phyloP scores from a whole-genome alignment of 2,888 invertebrate species.

The Noctua comes region DNA sequence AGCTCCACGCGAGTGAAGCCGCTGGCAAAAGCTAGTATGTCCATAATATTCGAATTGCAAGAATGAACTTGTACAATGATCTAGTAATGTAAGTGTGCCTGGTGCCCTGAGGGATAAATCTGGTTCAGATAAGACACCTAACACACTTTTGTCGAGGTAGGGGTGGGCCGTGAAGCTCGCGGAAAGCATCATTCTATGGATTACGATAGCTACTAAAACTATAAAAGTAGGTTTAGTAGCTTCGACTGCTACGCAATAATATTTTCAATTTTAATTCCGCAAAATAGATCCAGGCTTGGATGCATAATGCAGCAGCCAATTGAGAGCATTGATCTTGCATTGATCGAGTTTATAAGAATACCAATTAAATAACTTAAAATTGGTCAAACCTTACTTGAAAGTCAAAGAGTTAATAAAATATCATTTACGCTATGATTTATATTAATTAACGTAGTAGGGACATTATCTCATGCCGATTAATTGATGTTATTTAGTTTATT shows the following conservation, averaged over 20 bases:
- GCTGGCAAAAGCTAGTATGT: no score
- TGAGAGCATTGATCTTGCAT: no score
- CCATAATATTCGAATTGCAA: not conserved
- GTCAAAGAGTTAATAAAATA: constrained; percentile 3
- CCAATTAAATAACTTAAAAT: no score
- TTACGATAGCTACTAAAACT: not conserved
- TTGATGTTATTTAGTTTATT: constrained; percentile 29
- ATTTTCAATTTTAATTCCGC: no score
- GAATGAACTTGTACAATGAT: not conserved
- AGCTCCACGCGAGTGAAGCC: not conserved
- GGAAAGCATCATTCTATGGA: not conserved
- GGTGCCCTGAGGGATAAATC: not conserved
- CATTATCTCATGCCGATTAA: constrained; percentile 36
- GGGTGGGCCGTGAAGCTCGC: not conserved
- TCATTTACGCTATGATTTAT: constrained; percentile 14
- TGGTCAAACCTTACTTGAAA: not conserved
- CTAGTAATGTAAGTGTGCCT: not conserved
- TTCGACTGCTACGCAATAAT: not conserved
- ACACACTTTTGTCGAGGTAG: not conserved
- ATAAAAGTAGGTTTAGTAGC: not conserved
- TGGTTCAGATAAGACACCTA: constrained; percentile 9
- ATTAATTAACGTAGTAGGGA: constrained; percentile 6
- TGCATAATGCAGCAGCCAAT: no score
- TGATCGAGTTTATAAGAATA: no score
- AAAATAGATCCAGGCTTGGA: no score